Conservation (phyloP, 2,888 invertebrate species). For the Didymodactylos carnosus region DNA sequence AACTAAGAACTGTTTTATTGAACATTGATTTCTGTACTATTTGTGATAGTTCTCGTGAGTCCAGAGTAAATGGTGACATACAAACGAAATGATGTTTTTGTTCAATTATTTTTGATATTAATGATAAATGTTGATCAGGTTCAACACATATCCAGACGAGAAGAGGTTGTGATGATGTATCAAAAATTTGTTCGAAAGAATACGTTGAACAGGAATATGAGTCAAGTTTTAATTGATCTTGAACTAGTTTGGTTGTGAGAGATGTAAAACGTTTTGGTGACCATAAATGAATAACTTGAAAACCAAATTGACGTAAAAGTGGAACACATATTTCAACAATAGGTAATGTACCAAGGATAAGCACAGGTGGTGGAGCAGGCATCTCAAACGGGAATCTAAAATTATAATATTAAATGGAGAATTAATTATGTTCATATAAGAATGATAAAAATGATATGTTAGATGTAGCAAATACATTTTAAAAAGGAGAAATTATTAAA, state of each 20-base stretch:
- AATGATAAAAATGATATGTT: no score
- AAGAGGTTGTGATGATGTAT: neutral
- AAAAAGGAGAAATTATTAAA: no score
- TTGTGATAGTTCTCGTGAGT: neutral
- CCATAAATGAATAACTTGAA: neutral
- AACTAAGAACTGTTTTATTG: neutral
- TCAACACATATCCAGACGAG: neutral
- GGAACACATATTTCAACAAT: neutral
- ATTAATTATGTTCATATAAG: no score
- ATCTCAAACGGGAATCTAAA: neutral
- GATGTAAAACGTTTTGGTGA: neutral
- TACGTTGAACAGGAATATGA: neutral
- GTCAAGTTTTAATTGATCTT: neutral
- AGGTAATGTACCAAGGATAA: neutral
- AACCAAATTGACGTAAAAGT: neutral
- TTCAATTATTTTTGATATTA: neutral
- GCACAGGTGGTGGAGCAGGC: neutral
- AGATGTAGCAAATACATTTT: no score
- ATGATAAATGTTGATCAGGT: neutral
- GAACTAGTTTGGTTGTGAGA: neutral
- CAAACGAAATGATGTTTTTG: neutral
- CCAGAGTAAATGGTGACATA: neutral
- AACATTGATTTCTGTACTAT: neutral
- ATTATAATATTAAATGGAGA: no score
- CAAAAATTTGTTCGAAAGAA: neutral